Conservation (phyloP, 1,140 invertebrate genomes). For the Apis cerana region DNA sequence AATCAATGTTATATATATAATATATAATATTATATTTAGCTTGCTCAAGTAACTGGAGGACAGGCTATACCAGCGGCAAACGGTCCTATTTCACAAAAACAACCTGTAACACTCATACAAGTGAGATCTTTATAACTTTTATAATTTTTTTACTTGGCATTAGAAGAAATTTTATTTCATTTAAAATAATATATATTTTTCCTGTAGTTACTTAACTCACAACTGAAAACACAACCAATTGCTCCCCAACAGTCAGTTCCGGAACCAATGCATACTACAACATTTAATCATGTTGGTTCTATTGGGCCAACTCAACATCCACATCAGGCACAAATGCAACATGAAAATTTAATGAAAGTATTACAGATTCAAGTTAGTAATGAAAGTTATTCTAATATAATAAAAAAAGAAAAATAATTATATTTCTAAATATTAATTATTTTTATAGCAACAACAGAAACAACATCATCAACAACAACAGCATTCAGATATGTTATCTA, state of each 20-base stretch:
- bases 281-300: constrained; percentile 76
- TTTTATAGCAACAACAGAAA: constrained; percentile 53
- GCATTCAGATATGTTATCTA: constrained; percentile 79
- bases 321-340: constrained; percentile 80
- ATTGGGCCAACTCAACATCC: constrained; percentile 77
- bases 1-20: neutral
- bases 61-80: constrained; percentile 84
- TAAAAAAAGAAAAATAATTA: neutral
- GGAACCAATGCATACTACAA: constrained; percentile 68
- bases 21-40: constrained; percentile 74
- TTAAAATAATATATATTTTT: constrained; percentile 11
- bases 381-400: neutral
- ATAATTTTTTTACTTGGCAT: neutral
- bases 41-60: constrained; percentile 86
- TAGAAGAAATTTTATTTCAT: neutral
- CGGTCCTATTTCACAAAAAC: constrained; percentile 81
- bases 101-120: constrained; percentile 84
- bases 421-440: neutral
- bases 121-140: constrained; percentile 68
- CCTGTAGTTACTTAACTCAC: constrained; percentile 73
- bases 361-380: constrained; percentile 78
- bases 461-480: constrained; percentile 74
- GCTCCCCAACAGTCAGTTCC: constrained; percentile 57
- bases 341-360: constrained; percentile 81
- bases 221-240: constrained; percentile 69